phyloP scores from a whole-genome alignment of 2,888 invertebrate species.

The Salpingus planirostris region DNA sequence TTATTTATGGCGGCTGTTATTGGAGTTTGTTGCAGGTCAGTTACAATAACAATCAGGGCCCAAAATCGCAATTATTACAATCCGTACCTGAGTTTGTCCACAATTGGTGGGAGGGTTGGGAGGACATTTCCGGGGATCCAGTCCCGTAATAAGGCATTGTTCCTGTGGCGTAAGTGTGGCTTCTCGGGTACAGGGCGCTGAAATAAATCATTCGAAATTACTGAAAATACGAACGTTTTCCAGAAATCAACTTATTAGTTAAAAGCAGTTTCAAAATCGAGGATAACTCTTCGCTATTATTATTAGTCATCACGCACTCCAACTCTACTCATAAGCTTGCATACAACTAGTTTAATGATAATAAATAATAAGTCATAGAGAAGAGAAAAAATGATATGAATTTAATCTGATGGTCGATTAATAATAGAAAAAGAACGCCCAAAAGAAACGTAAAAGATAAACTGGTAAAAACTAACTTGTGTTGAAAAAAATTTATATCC shows the following conservation, averaged over 20 bases:
- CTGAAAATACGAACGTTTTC: slow-evolving; percentile 5
- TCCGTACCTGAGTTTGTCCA: slow-evolving; percentile 38
- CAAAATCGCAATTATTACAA: no score
- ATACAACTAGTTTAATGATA: no score
- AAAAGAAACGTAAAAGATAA: slow-evolving; percentile 15
- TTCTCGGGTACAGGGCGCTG: slow-evolving; percentile 34
- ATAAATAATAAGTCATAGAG: no score
- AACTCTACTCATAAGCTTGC: no score
- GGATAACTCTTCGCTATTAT: no score
- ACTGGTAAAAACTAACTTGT: slow-evolving; percentile 34
- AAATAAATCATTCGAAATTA: slow-evolving; percentile 24
- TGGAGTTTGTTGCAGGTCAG: slow-evolving; percentile 20
- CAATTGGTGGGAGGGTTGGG: slow-evolving; percentile 30
- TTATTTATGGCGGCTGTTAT: slow-evolving; percentile 15
- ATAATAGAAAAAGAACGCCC: background rate
- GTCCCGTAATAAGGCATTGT: slow-evolving; percentile 31
- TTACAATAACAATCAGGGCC: slow-evolving; percentile 15
- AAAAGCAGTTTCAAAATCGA: background rate
- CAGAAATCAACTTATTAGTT: background rate
- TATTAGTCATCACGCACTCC: no score
- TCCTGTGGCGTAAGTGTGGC: slow-evolving; percentile 23
- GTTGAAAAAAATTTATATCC: slow-evolving; percentile 30
- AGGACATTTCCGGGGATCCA: slow-evolving; percentile 33
- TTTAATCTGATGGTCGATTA: background rate
- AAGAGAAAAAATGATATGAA: no score